Evolutionary conservation across 2,888 invertebrate species (phyloP).

Genomic region (Habrosyne pyritoides): DNA sequence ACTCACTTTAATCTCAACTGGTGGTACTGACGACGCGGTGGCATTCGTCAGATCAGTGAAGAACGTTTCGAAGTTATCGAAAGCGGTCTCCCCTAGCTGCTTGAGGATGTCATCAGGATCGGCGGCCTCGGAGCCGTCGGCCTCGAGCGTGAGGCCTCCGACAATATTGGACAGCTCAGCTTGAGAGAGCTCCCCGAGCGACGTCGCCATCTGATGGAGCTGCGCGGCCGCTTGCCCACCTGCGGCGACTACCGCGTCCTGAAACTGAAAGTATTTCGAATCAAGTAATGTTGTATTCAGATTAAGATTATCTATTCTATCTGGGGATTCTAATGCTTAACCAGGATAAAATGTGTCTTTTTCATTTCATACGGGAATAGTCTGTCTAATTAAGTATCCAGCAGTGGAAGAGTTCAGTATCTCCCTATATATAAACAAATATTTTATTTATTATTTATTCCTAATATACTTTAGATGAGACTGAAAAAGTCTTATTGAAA

Average conservation of each 20-base stretch:
- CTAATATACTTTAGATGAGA: too few relatives aligned
- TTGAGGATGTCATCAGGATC: conserved; percentile 92
- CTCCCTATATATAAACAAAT: too few relatives aligned
- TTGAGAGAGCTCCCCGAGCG: conserved; percentile 87
- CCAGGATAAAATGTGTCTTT: too few relatives aligned
- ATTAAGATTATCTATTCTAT: too few relatives aligned
- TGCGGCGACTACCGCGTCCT: conserved; percentile 86
- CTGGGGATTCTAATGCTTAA: too few relatives aligned
- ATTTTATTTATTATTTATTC: too few relatives aligned
- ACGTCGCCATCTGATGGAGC: conserved; percentile 78
- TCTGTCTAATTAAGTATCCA: too few relatives aligned
- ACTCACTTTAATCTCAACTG: conserved; percentile 87
- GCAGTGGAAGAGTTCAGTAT: too few relatives aligned
- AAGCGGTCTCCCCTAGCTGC: conserved; percentile 91
- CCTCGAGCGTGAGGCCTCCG: conserved; percentile 81
- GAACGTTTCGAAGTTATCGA: conserved; percentile 92
- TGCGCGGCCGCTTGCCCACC: conserved; percentile 80
- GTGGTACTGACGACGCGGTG: conserved; percentile 84
- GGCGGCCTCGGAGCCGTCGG: conserved; percentile 65
- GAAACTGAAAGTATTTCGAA: conserved; percentile 51
- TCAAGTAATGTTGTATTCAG: too few relatives aligned
- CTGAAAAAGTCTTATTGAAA: too few relatives aligned
- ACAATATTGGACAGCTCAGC: conserved; percentile 88
- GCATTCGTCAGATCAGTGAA: conserved; percentile 89
- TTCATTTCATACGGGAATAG: too few relatives aligned